Percentiles rank a stretch among this genome's conserved stretches.
phyloP scores from a whole-genome alignment of 2,888 invertebrate genomes.

The Augiades crinisus region DNA sequence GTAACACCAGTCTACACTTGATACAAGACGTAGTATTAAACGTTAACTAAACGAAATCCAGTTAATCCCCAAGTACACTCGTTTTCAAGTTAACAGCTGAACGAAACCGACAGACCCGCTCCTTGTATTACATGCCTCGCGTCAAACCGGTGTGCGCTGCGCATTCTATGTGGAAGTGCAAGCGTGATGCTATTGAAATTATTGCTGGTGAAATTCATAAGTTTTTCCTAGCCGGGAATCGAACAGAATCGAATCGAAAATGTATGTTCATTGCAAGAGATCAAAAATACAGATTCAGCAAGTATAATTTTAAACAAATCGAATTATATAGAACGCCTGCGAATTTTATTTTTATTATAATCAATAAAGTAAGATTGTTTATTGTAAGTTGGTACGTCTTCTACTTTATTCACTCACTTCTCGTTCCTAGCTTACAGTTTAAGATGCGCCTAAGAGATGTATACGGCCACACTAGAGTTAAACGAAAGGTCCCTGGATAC shows the following conservation, averaged over 20 bases:
- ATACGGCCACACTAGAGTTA: constrained; percentile 24
- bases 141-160: not conserved
- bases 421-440: not conserved
- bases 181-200: no score
- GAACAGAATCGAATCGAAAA: no score
- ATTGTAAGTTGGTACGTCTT: no score
- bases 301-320: no score
- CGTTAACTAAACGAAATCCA: not conserved
- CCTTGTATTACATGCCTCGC: not conserved
- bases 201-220: no score
- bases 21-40: not conserved
- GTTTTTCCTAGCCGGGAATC: no score
- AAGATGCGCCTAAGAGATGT: not conserved
- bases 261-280: no score
- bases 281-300: no score
- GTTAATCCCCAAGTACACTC: not conserved
- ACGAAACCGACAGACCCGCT: not conserved
- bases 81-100: not conserved
- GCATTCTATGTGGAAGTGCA: no score
- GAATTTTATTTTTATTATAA: no score
- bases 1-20: not conserved
- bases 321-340: no score
- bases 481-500: constrained; percentile 37
- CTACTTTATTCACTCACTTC: not conserved
- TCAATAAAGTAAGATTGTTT: no score